Percentiles rank a stretch among this genome's conserved stretches.
phyloP scores from a whole-genome alignment of 2,797 vertebrate species.

The Sebastes wilsoni region DNA sequence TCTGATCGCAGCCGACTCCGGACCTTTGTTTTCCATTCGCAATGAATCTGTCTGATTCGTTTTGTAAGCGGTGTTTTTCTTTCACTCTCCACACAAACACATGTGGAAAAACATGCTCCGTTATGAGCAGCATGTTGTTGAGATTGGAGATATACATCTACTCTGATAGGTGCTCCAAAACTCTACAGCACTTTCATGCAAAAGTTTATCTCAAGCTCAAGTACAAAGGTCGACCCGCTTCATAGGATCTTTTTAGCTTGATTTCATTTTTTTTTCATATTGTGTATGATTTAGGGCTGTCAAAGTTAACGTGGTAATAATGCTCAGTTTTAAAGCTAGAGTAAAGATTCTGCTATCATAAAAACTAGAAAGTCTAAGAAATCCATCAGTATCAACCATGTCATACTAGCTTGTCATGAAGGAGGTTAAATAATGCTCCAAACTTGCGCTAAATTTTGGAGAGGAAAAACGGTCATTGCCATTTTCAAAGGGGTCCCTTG shows the following conservation, averaged over 20 bases:
- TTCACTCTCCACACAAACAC: slow-evolving; percentile 3
- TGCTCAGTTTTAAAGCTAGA: no score
- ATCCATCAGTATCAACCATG: no score
- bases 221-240: background rate
- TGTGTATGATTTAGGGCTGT: background rate
- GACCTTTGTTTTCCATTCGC: slow-evolving; percentile 58
- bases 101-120: background rate
- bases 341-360: no score
- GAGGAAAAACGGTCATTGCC: no score
- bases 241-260: background rate
- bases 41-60: slow-evolving; percentile 55
- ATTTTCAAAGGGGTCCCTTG: no score
- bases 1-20: slow-evolving; percentile 42
- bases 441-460: no score
- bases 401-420: no score
- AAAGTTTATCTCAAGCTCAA: background rate
- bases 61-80: slow-evolving; percentile 34
- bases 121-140: slow-evolving; percentile 12
- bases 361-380: no score
- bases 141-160: background rate
- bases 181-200: background rate
- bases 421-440: no score
- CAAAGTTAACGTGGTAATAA: no score
- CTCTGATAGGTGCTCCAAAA: background rate
- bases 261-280: background rate